Base-by-base conservation (phyloP, 2,797 vertebrate species). In the Anas bernieri region DNA sequence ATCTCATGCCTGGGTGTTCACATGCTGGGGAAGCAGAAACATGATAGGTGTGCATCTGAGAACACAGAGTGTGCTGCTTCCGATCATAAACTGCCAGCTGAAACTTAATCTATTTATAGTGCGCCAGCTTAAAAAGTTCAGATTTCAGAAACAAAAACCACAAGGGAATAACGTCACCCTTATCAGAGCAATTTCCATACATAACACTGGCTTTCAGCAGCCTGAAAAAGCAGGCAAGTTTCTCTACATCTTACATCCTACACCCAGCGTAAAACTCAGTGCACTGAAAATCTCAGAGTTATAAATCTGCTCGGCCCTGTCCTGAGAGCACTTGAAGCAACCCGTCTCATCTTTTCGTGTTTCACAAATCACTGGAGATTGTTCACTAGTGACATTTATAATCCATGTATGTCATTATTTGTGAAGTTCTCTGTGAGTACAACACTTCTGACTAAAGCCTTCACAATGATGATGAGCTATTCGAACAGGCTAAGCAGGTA, bases 11-110 rank as follows among this genome's bases (percentile, higher is more conserved):
- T 39, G 72, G 33, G 21, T 62, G 73, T 55, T 95, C 80, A 86
- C 41, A 18, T 83, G 84, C 67, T 78, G 59, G 55, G 58, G 70
- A 58, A 83, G 62, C 82, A 96, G 87, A 88, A 94, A 55, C 18
- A 41, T 28, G 66, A 39, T 33, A 91, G 58, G 35, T 67, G 67
- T 89, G 61, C 31, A 30, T 87, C 52, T 92, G 85, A 68, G 85
- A 92, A 85, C 62, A 37, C 82, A 76, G 25, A 20, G 59, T 12
- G 3, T 9, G 41, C 77, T 93, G 63, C 80, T 89, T 59, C 78
- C 15, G 17, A 76, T 48, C 85, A 66, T 6, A 48, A 25, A 8
- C 4, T 81, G 94, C 73, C 87, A 92, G 79, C 52, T 88, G 94
- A 70, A 81, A 33, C 67, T 46, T n/a, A 6, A 54, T 18, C 56